phyloP scores from a whole-genome alignment of 2,888 invertebrate species.

The Vannuccia rotundouncinata region DNA sequence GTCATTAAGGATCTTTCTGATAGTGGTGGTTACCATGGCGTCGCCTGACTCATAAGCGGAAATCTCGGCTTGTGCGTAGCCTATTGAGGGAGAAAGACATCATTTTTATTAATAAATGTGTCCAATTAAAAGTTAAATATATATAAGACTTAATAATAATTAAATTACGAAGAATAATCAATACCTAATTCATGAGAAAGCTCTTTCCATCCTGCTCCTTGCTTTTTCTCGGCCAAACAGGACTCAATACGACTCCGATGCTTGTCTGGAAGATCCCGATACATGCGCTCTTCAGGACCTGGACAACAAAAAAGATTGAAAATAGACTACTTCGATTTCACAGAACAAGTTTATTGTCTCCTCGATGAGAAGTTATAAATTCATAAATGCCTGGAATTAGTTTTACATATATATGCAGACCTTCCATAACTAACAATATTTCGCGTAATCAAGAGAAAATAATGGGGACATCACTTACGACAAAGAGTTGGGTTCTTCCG shows the following conservation, averaged over 20 bases:
- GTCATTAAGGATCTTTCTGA: neutral
- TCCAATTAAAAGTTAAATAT: neutral
- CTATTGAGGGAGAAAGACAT: neutral
- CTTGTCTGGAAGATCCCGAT: slow-evolving; percentile 29
- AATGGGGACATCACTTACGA: slow-evolving; percentile 44
- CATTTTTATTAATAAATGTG: neutral
- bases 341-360: too few relatives aligned
- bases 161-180: neutral
- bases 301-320: too few relatives aligned
- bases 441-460: too few relatives aligned
- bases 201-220: slow-evolving; percentile 44
- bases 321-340: too few relatives aligned
- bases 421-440: too few relatives aligned
- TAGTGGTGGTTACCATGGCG: neutral
- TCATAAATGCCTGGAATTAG: too few relatives aligned
- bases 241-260: neutral
- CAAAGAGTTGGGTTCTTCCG: slow-evolving; percentile 46
- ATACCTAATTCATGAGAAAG: slow-evolving; percentile 47
- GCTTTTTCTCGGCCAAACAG: slow-evolving; percentile 37
- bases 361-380: too few relatives aligned
- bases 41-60: slow-evolving; percentile 1
- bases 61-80: neutral
- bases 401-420: too few relatives aligned
- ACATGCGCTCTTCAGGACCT: neutral
- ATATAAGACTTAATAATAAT: neutral